Percentiles rank a stretch among this genome's conserved stretches.
Evolutionary conservation across 2,113 vertebrate genomes (phyloP).

Genomic region (Pituophis catenifer): DNA sequence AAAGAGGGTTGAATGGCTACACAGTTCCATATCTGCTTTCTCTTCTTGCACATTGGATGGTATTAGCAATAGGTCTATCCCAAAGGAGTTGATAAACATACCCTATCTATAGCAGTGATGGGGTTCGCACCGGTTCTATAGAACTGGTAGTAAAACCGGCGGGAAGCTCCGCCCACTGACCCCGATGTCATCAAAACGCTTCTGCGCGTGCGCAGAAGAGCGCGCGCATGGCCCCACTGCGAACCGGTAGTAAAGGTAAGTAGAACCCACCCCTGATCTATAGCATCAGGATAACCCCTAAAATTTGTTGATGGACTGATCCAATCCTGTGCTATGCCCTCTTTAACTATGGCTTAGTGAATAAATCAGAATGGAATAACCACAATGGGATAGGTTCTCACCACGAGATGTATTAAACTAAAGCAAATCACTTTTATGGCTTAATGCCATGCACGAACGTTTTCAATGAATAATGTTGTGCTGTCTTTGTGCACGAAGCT

Average conservation of each 20-base stretch:
- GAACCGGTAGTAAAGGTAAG: no score
- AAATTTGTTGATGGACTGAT: background rate
- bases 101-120: background rate
- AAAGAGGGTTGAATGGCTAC: no score
- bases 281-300: background rate
- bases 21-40: background rate
- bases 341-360: background rate
- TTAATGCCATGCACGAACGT: background rate
- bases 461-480: background rate
- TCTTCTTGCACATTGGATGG: background rate
- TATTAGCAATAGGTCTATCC: background rate
- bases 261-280: no score
- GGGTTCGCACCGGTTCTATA: no score
- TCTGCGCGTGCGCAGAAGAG: no score
- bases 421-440: background rate
- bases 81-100: background rate
- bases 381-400: background rate
- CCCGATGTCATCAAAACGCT: no score
- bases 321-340: background rate
- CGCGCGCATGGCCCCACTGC: no score
- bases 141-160: no score
- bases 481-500: slow-evolving; percentile 3
- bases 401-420: background rate
- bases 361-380: background rate
- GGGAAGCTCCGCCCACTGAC: no score